These are phyloP conservation scores for Bombus consobrinus DNA, from an alignment of 1,140 invertebrate species.

Conservation along the genomic window DNA sequence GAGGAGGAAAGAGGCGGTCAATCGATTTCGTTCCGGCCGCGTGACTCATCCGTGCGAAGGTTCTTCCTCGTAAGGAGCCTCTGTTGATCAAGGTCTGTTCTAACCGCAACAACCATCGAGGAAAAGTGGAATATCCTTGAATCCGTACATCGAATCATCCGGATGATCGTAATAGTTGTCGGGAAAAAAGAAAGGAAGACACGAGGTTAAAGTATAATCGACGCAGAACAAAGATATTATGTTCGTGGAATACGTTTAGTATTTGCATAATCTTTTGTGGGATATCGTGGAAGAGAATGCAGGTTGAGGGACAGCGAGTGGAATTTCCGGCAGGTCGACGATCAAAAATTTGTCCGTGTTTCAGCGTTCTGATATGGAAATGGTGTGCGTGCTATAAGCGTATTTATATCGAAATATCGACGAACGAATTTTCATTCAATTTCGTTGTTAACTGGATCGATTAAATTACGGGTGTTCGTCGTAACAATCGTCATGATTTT, in stretches of 20 bases:
- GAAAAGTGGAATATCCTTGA: neutral
- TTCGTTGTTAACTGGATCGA: no score
- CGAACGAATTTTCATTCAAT: neutral
- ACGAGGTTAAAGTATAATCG: neutral
- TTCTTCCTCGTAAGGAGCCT: constrained; percentile 44
- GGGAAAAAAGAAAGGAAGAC: neutral
- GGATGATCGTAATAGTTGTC: neutral
- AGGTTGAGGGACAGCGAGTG: neutral
- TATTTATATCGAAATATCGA: neutral
- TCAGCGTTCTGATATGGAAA: neutral
- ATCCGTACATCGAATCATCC: neutral
- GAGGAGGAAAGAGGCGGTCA: neutral
- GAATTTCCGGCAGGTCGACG: neutral
- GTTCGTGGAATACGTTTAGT: neutral
- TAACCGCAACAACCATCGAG: constrained; percentile 15
- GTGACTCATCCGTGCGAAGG: constrained; percentile 41
- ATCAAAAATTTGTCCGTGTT: neutral
- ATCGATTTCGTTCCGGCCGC: constrained; percentile 37
- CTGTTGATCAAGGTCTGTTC: constrained; percentile 28
- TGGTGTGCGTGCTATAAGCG: neutral
- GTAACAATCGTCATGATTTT: no score
- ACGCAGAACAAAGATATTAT: no score
- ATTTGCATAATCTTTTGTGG: neutral
- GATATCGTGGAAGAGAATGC: neutral
- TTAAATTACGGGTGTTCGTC: no score